These are phyloP conservation scores for Calidris pugnax DNA, from an alignment of 2,113 vertebrate genomes.

Conservation along the genomic window DNA sequence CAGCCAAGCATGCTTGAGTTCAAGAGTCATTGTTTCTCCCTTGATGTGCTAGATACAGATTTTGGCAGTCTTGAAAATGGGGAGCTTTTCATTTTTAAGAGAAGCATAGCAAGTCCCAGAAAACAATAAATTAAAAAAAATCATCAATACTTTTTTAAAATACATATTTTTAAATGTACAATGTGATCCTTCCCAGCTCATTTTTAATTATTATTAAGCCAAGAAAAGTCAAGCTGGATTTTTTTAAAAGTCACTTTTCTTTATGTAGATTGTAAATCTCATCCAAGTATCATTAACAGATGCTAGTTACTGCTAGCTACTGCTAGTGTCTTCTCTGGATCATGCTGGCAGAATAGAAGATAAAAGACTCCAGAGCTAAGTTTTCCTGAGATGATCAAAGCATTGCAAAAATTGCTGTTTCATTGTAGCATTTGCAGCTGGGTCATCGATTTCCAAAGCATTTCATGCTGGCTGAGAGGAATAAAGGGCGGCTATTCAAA, in stretches of 20 bases:
- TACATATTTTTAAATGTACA: background rate
- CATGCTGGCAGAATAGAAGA: background rate
- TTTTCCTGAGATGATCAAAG: conserved; percentile 18
- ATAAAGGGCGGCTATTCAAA: background rate
- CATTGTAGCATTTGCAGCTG: background rate
- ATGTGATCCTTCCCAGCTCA: background rate
- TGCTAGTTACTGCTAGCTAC: background rate
- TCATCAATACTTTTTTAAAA: background rate
- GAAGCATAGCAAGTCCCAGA: background rate
- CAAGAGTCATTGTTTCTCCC: background rate
- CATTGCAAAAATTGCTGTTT: conserved; percentile 17
- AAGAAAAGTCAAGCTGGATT: background rate
- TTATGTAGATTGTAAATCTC: background rate
- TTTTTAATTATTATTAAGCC: background rate
- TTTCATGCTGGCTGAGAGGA: background rate
- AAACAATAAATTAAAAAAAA: background rate
- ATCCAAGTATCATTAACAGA: background rate
- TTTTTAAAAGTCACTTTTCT: background rate
- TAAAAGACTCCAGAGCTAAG: background rate
- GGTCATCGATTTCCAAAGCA: background rate
- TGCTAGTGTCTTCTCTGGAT: background rate
- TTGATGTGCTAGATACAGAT: conserved; percentile 1
- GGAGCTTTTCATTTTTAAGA: background rate
- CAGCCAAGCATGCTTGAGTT: background rate
- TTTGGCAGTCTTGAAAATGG: conserved; percentile 4